Base-by-base conservation (phyloP, 2,888 invertebrate genomes). In the Noctua fimbriata region DNA sequence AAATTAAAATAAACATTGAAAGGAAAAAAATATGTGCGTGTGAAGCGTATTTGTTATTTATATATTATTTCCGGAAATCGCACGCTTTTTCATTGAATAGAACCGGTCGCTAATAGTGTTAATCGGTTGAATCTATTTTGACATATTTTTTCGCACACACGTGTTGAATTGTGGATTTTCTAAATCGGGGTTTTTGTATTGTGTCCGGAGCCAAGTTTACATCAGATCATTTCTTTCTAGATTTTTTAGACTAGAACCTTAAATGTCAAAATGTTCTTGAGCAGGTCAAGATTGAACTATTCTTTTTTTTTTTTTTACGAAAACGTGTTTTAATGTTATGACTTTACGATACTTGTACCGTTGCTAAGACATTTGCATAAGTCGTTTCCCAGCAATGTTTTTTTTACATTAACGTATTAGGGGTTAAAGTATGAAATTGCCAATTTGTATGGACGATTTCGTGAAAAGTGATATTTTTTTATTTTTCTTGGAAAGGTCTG, bases 121-220 rank as follows among this genome's bases (percentile, higher is more conserved):
- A 77, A 70, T 82, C 32, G n/a, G 0, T 82, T 55, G 14, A 76
- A 65, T 70, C 65, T 66, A 66, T 82, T 76, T 81, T 49, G 28
- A 76, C 41, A 65, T 21, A 9, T 28, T 32, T 69, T 65, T n/a
- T 55, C 36, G 47, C 41, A 65, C n/a, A 18, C 28, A 58, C 44
- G 55, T 82, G 65, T 36, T n/a, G 16, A 49, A 36, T 47, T 65
- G 47, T 47, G 41, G 2, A n/a, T 76, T 65, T 65, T 58, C 6
- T 63, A 16, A 52, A 67, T 44, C 49, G 0, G 21, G 1, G 7
- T n/a, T 47, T 60, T 44, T 44, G 24, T 28, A 3, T 28, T 28
- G 36, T 41, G 16, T 4, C 12, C 21, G n/a, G 21, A 24, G 71
- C 63, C 41, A 80, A 80, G 63, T 52, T 44, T 52, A 16, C n/a